Base-by-base conservation (phyloP, 2,113 vertebrate genomes). In the Cryptomyrus ogoouensis region DNA sequence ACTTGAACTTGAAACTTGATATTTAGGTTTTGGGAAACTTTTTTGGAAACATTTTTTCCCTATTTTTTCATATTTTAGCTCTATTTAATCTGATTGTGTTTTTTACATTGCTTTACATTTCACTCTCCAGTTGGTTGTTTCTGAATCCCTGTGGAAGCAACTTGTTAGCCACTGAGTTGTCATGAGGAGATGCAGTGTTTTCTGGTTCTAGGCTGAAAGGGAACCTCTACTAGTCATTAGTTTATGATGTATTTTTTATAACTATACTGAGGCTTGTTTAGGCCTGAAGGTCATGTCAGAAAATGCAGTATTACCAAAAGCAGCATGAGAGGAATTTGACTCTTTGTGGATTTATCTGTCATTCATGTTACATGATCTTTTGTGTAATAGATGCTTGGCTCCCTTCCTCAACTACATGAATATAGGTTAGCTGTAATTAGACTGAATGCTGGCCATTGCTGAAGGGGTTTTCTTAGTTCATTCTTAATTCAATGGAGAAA, bases 361-460 rank as follows among this genome's bases (percentile, higher is more conserved):
- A 12, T 74, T 74, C 3, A 74, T 74, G 31, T 70, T 27, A 70
- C 24, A 10, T n/a, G 62, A 70, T 70, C 62, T 35, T 74, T 74
- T 31, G 15, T 39, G 13, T 39, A 17, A 39, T 17, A 77, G 70
- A 77, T 24, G 13, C 13, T 35, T 39, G 70, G 70, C 70, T 77
- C 3, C 31, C 70, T 77, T 39, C 8, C 70, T 77, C 27, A 9
- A 3, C 31, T 39, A 39, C 1, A 39, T 74, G 27, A 35, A 74
- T 77, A 31, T 77, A 77, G 70, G 31, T 77, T 77, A 77, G 70
- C 70, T 77, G 70, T 77, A 77, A 77, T 77, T 77, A 77, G 15
- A 35, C 70, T 74, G 31, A 77, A 77, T 77, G 70, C 27, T 77
- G 70, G 31, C 15, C 5, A 12, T 77, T 77, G 70, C 70, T 77